Percentiles rank a stretch among this genome's conserved stretches.
These are phyloP conservation scores for Malurus leucopterus DNA, from an alignment of 2,797 vertebrate species.

Conservation along the genomic window DNA sequence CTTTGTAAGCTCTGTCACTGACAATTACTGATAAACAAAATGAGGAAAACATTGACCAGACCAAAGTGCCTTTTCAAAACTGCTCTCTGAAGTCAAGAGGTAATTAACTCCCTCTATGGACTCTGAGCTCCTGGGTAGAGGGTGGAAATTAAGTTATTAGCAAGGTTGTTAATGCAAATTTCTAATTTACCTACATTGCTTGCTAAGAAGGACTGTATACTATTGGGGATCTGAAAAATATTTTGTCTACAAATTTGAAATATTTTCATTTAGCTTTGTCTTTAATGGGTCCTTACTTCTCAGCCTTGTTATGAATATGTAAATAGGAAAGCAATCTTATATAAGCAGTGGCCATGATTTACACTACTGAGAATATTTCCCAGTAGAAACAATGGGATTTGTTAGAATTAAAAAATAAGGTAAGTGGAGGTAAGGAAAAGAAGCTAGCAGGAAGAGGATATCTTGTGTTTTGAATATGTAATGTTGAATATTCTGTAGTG, in stretches of 20 bases:
- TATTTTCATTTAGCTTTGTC: neutral
- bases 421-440: neutral
- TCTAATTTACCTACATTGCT: neutral
- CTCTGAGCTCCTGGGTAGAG: neutral
- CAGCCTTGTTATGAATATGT: neutral
- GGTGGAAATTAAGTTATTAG: neutral
- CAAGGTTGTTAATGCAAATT: neutral
- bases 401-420: neutral
- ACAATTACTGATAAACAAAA: neutral
- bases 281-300: constrained; percentile 7
- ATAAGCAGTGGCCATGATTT: neutral
- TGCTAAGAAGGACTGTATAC: neutral
- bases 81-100: neutral
- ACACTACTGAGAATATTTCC: neutral
- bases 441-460: neutral
- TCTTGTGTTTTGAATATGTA: neutral
- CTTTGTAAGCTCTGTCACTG: neutral
- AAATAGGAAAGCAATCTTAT: neutral
- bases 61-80: neutral
- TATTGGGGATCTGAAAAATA: neutral
- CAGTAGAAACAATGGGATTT: neutral
- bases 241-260: neutral
- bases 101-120: neutral
- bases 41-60: neutral
- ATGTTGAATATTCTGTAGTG: neutral